Evolutionary conservation across 1,140 invertebrate species (phyloP).

Genomic region (Zaprionus gabonicus): DNA sequence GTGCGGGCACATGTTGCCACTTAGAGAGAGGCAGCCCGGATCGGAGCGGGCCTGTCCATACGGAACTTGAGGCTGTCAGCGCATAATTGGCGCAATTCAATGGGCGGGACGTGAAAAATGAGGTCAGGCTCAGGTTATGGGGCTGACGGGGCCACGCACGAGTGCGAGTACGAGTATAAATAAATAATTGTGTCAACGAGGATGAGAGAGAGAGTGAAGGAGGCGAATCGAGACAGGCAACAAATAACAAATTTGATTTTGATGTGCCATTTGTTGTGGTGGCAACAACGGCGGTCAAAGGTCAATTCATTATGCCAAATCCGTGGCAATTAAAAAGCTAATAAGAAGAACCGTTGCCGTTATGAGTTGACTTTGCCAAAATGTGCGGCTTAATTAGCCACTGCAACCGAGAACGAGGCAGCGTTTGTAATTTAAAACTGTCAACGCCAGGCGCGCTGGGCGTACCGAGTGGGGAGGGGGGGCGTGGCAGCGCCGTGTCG

Average conservation of each 20-base stretch:
- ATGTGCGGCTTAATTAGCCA: conserved; percentile 72
- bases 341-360: conserved; percentile 54
- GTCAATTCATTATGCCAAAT: conserved; percentile 26
- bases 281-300: conserved; percentile 24
- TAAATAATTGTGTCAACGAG: conserved; percentile 65
- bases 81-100: conserved; percentile 76
- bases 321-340: conserved; percentile 68
- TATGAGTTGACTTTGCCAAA: conserved; percentile 72
- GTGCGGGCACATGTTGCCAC: conserved; percentile 43
- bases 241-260: conserved; percentile 79
- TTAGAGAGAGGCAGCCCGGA: conserved; percentile 23
- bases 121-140: conserved; percentile 49
- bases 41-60: background rate
- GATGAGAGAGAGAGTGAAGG: background rate
- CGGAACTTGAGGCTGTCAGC: conserved; percentile 66
- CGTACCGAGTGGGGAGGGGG: background rate
- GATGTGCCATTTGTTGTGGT: conserved; percentile 67
- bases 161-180: conserved; percentile 51
- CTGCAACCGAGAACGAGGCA: conserved; percentile 44
- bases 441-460: conserved; percentile 54
- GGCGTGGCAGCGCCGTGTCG: no score
- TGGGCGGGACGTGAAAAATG: conserved; percentile 64
- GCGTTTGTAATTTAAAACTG: conserved; percentile 79
- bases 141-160: conserved; percentile 15
- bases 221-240: conserved; percentile 27